These are phyloP conservation scores for Physella acuta DNA, from an alignment of 1,140 invertebrate genomes.

Conservation along the genomic window DNA sequence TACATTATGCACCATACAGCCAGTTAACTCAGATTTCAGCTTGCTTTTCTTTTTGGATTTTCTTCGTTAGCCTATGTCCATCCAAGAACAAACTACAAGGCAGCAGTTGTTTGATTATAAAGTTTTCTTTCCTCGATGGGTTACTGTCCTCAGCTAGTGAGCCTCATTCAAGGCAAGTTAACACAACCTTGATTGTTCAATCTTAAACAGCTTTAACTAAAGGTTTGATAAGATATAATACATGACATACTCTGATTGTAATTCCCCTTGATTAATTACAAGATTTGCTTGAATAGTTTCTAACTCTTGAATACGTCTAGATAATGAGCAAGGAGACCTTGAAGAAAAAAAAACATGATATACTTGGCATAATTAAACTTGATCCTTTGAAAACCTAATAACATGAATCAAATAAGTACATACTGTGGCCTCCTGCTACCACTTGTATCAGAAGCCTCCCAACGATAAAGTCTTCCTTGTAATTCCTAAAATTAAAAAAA, in stretches of 20 bases:
- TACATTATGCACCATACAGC: too few species aligned
- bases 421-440: slow-evolving; percentile 37
- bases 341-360: slow-evolving; percentile 7
- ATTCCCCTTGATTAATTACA: slow-evolving; percentile 44
- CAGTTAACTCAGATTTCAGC: too few species aligned
- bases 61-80: too few species aligned
- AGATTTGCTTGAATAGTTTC: slow-evolving; percentile 44
- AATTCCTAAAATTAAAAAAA: slow-evolving; percentile 35
- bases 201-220: too few species aligned
- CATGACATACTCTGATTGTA: slow-evolving; percentile 43
- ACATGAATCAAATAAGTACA: slow-evolving; percentile 8
- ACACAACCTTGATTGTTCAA: too few species aligned
- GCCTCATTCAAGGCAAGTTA: too few species aligned
- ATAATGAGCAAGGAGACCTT: slow-evolving; percentile 47
- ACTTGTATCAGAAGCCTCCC: slow-evolving; percentile 40
- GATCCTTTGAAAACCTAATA: neutral
- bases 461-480: slow-evolving; percentile 39
- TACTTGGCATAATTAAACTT: neutral
- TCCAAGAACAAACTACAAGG: too few species aligned
- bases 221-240: too few species aligned
- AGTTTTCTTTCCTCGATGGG: too few species aligned
- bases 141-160: too few species aligned
- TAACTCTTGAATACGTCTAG: slow-evolving; percentile 39
- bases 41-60: too few species aligned
- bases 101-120: too few species aligned